These are phyloP conservation scores for Cantharis nigra DNA, from an alignment of 2,888 invertebrate genomes.

Conservation along the genomic window DNA sequence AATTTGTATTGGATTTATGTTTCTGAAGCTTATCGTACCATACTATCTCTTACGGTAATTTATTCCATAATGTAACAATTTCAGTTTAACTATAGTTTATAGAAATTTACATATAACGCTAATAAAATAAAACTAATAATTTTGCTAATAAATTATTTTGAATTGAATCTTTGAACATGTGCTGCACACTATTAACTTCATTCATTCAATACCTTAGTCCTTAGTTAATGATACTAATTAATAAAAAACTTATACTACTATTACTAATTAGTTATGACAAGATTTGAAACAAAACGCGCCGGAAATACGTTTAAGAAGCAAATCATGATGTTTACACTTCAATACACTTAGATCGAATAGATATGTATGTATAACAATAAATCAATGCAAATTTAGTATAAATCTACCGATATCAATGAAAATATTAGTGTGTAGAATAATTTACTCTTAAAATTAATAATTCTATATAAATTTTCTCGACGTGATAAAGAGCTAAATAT, in stretches of 20 bases:
- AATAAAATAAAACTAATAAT: background rate
- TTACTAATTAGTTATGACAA: slow-evolving; percentile 8
- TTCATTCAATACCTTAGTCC: background rate
- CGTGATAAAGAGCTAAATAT: background rate
- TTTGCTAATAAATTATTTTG: background rate
- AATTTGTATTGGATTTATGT: background rate
- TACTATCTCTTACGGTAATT: background rate
- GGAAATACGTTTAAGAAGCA: slow-evolving; percentile 4
- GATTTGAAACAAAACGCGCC: background rate
- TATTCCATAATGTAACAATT: background rate
- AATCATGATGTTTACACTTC: slow-evolving; percentile 1
- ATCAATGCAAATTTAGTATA: background rate
- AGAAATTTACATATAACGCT: background rate
- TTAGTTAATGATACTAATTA: background rate
- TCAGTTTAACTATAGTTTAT: background rate
- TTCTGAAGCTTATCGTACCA: background rate
- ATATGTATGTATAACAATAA: background rate
- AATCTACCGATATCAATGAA: background rate
- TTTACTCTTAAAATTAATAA: background rate
- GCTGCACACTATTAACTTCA: background rate
- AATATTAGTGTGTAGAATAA: background rate
- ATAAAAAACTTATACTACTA: too few relatives aligned
- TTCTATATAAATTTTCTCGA: background rate
- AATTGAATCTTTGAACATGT: background rate
- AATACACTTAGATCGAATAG: background rate